Evolutionary conservation across 2,888 invertebrate species (phyloP).

Genomic region (Sericinus montela): DNA sequence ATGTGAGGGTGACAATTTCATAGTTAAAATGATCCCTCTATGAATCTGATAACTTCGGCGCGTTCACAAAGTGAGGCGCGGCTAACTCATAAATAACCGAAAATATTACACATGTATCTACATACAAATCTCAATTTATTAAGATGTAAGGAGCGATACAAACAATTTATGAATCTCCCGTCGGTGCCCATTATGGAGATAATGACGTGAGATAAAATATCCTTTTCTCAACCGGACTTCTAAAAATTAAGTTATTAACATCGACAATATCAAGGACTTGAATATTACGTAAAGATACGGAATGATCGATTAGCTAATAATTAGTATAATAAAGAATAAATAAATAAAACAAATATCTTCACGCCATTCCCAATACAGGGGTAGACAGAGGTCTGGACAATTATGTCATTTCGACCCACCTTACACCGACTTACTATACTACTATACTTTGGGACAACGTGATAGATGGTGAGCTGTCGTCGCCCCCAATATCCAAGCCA

Average conservation of each 20-base stretch:
- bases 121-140: slow-evolving; percentile 19
- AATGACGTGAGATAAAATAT: slow-evolving; percentile 9
- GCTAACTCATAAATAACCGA: slow-evolving; percentile 11
- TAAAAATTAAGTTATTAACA: slow-evolving; percentile 17
- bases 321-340: too few species aligned
- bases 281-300: neutral
- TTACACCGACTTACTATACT: too few species aligned
- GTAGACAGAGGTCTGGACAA: too few species aligned
- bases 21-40: slow-evolving; percentile 7
- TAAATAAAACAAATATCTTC: too few species aligned
- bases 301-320: neutral
- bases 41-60: slow-evolving; percentile 13
- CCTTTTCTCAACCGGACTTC: slow-evolving; percentile 6
- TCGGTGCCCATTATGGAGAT: slow-evolving; percentile 15
- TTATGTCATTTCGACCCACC: too few species aligned
- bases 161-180: slow-evolving; percentile 16
- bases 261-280: slow-evolving; percentile 2
- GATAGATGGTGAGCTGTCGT: too few species aligned
- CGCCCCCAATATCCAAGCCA: too few species aligned
- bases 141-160: slow-evolving; percentile 14
- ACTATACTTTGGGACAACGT: too few species aligned
- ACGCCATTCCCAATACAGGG: too few species aligned
- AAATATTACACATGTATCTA: slow-evolving; percentile 17
- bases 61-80: slow-evolving; percentile 9
- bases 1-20: slow-evolving; percentile 15